Conservation (phyloP, 2,113 vertebrate genomes). For the Melospiza melodia region DNA sequence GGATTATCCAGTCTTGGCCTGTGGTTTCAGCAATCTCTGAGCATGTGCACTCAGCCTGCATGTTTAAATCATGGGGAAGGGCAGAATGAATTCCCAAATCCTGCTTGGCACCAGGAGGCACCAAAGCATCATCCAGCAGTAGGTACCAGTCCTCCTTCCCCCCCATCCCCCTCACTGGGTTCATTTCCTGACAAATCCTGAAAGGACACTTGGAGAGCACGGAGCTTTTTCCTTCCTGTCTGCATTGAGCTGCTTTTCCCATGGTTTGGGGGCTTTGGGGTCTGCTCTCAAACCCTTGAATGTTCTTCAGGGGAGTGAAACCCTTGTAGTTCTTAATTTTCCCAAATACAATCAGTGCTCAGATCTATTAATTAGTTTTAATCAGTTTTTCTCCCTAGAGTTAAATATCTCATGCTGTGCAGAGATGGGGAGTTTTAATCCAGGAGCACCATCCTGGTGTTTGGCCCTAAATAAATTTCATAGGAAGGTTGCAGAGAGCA, state of each 20-base stretch:
- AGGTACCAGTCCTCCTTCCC: background rate
- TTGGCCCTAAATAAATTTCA: background rate
- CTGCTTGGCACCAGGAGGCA: slow-evolving; percentile 34
- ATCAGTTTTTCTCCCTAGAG: accelerated
- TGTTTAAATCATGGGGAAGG: background rate
- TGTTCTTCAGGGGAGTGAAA: background rate
- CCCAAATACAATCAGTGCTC: background rate
- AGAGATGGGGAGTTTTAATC: background rate
- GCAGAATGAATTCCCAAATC: slow-evolving; percentile 1
- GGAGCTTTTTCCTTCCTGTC: slow-evolving; percentile 60
- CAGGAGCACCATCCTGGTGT: accelerated
- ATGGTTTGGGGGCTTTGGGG: background rate
- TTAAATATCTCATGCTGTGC: background rate
- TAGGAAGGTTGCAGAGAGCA: background rate
- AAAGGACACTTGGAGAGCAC: background rate
- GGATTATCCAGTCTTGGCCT: slow-evolving; percentile 22
- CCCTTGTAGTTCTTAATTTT: background rate
- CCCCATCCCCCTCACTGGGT: background rate
- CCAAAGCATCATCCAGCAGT: background rate
- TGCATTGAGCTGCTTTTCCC: background rate
- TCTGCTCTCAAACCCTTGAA: background rate
- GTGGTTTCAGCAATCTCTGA: background rate
- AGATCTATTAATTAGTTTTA: background rate
- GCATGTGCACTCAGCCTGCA: slow-evolving; percentile 68
- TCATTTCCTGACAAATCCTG: background rate